Base-by-base conservation (phyloP, 2,113 vertebrate species). In the Neopipo cinnamomea region DNA sequence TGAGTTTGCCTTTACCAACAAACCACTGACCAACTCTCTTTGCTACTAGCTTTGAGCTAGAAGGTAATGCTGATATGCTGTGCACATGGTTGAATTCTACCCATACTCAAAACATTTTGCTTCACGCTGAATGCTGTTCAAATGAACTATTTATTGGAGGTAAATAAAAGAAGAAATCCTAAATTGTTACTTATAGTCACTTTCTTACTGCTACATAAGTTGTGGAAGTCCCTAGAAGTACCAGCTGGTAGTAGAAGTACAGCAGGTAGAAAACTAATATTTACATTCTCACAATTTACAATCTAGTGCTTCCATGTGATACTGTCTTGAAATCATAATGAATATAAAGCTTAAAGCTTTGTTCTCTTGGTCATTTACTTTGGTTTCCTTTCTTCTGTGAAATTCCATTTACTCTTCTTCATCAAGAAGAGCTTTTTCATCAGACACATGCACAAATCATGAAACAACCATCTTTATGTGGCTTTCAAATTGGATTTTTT, bases 41-140 rank as follows among this genome's bases (percentile, higher is more conserved):
- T 82, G 30, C 49, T 67, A 4, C 42, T 66, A 31, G 24, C 20
- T 85, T 71, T 88, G 37, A 79, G 20, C 22, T 42, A 73, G 50
- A 68, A 66, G 20, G 19, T 67, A 80, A 28, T 0, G 1, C 18
- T 6, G 2, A 47, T n/a, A 19, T 1, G 9, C 16, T 72, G 6
- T 28, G 17, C 9, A 25, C 1, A 1, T 2, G 1, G 30, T n/a
- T 73, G 27, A 56, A 37, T 78, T 91, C 86, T 46, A 84, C 13
- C 30, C 10, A 1, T 62, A 66, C 11, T 41, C 23, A 37, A 77
- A 83, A 20, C 18, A 14, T 62, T 67, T 53, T 41, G 14, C n/a
- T 77, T 86, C 56, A 63, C 8, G 20, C 13, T 63, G 59, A 81
- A 59, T 28, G 12, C 21, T 39, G 24, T 55, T 88, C 61, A 61